Base-by-base conservation (phyloP, 2,113 vertebrate species). In the Platichthys stellatus region DNA sequence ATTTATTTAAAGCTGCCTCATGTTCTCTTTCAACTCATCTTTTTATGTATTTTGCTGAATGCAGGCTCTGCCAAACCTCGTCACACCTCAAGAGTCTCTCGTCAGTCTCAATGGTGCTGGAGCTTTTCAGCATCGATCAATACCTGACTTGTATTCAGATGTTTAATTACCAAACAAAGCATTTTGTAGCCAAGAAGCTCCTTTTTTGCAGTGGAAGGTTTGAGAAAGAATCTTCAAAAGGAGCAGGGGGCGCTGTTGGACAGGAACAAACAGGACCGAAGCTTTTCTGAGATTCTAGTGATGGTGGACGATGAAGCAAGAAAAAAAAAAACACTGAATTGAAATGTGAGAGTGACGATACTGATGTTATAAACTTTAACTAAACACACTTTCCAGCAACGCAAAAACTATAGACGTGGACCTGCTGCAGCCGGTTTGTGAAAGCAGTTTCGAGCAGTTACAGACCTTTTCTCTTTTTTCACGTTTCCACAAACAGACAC, bases 21-120 rank as follows among this genome's bases (percentile, higher is more conserved):
- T 28, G 28, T 28, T 28, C 28, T 28, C 28, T 28, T 28, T 28
- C 28, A 28, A 28, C 5, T 28, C 28, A 28, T 28, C 28, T 28
- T 28, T 5, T 28, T 68, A 75, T 57, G 31, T 35, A 71, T 74
- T 13, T 43, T 24, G 20, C 61, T 70, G 5, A 86, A 64, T 23
- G 61, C 24, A 79, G 80, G 56, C 71, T 71, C 57, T 71, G 69
- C 75, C 72, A 77, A 84, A 88, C 69, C 63, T 60, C 14, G 3
- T 57, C 31, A 56, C 79, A 77, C 72, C 74, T 86, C 57, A 69
- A 76, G 49, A 43, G 43, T 31, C 53, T 7, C 51, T 54, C 20
- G 3, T 49, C 51, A 40, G 53, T 61, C 43, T 76, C 13, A 54
- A 65, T 58, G 62, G 59, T 72, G 26, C 43, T 38, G 43, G 56